phyloP scores from a whole-genome alignment of 2,888 invertebrate genomes.

The Oegoconia quadripuncta region DNA sequence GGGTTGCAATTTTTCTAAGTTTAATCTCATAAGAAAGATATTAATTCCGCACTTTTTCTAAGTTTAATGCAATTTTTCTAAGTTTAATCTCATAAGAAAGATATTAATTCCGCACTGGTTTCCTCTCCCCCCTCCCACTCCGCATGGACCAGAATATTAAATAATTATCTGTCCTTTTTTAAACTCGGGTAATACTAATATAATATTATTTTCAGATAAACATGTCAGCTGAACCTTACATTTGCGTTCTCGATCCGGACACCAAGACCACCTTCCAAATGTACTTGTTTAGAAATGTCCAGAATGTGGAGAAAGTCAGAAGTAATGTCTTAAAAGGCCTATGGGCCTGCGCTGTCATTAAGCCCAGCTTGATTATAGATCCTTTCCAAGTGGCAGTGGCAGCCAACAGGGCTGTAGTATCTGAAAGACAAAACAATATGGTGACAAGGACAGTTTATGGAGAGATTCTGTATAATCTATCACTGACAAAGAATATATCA shows the following conservation, averaged over 20 bases:
- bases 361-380: conserved; percentile 79
- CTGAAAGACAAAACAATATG: conserved; percentile 63
- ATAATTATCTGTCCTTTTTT: too few species aligned
- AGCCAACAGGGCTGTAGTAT: conserved; percentile 81
- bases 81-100: too few species aligned
- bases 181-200: not conserved
- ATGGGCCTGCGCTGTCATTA: conserved; percentile 81
- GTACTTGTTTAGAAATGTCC: conserved; percentile 77
- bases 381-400: conserved; percentile 81
- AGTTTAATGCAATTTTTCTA: too few species aligned
- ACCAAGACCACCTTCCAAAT: conserved; percentile 63
- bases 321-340: conserved; percentile 75
- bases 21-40: too few species aligned
- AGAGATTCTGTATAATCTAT: conserved; percentile 84
- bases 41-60: too few species aligned
- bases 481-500: conserved; percentile 83
- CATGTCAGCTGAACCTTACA: conserved; percentile 40
- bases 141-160: too few species aligned
- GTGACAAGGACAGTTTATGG: conserved; percentile 81
- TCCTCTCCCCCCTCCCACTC: too few species aligned
- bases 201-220: conserved; percentile 2
- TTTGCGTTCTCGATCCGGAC: conserved; percentile 60
- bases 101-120: too few species aligned
- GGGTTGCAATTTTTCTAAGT: too few species aligned
- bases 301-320: conserved; percentile 76